phyloP scores from a whole-genome alignment of 2,113 vertebrate genomes.

The Ramphastos sulfuratus region DNA sequence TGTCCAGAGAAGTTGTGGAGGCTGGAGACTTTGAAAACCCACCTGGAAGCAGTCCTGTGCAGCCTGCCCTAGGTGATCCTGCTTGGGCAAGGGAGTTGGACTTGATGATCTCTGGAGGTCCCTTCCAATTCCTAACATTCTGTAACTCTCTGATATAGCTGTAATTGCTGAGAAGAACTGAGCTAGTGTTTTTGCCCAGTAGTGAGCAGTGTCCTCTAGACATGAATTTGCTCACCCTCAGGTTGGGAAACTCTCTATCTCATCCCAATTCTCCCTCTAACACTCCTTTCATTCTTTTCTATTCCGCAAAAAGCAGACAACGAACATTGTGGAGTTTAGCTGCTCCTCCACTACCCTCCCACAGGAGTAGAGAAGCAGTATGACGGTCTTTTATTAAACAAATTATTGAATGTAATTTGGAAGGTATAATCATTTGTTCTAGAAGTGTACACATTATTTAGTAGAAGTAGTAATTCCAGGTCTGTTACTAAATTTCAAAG shows the following conservation, averaged over 20 bases:
- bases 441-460: not conserved
- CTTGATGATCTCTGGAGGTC: too few relatives aligned
- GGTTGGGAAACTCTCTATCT: rapidly evolving
- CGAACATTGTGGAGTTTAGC: not conserved
- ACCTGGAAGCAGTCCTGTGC: too few relatives aligned
- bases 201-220: not conserved
- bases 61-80: too few relatives aligned
- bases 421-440: not conserved
- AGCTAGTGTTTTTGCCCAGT: not conserved
- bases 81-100: too few relatives aligned
- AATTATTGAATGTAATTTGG: not conserved
- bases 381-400: not conserved
- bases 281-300: not conserved
- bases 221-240: not conserved
- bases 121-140: too few relatives aligned
- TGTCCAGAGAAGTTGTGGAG: too few relatives aligned
- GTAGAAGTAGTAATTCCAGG: not conserved
- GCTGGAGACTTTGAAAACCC: too few relatives aligned
- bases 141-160: too few relatives aligned
- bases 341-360: not conserved
- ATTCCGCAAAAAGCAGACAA: not conserved
- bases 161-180: not conserved
- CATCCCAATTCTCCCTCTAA: not conserved
- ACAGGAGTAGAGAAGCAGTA: not conserved
- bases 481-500: not conserved